These are phyloP conservation scores for Anomalospiza imberbis DNA, from an alignment of 2,797 vertebrate genomes.

Conservation along the genomic window DNA sequence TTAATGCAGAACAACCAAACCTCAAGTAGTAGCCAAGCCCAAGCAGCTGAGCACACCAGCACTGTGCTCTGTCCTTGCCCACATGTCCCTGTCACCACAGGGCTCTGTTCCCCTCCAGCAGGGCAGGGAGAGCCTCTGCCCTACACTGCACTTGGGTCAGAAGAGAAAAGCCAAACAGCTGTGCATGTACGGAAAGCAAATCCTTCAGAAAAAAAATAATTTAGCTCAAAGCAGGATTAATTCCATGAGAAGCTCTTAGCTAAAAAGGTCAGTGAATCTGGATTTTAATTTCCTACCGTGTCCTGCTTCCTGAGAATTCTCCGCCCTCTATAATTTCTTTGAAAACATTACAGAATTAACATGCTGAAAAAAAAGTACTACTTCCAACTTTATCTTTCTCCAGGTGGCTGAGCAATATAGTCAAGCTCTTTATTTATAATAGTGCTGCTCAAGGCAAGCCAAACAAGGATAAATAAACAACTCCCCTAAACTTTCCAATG, in stretches of 20 bases:
- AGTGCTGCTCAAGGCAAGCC: background rate
- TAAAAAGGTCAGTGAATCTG: background rate
- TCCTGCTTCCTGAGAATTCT: background rate
- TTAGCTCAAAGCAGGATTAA: constrained; percentile 31
- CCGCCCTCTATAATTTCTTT: background rate
- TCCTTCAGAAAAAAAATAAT: constrained; percentile 15
- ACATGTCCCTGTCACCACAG: fast-evolving
- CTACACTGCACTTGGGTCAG: fast-evolving
- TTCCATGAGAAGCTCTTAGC: background rate
- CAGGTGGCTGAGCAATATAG: background rate
- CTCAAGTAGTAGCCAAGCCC: background rate
- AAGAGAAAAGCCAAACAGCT: background rate
- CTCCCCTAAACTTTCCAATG: background rate
- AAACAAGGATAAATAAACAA: background rate
- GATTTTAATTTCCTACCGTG: constrained; percentile 25
- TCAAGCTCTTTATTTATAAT: background rate
- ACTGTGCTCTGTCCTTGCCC: background rate
- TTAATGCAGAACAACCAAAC: background rate
- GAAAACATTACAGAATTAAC: background rate
- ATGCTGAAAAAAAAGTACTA: background rate
- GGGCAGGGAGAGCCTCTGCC: background rate
- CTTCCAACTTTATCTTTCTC: background rate
- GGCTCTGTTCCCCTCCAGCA: background rate
- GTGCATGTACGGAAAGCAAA: background rate
- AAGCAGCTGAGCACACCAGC: background rate